Conservation (phyloP, 2,888 invertebrate species). For the Drosophila lacicola region DNA sequence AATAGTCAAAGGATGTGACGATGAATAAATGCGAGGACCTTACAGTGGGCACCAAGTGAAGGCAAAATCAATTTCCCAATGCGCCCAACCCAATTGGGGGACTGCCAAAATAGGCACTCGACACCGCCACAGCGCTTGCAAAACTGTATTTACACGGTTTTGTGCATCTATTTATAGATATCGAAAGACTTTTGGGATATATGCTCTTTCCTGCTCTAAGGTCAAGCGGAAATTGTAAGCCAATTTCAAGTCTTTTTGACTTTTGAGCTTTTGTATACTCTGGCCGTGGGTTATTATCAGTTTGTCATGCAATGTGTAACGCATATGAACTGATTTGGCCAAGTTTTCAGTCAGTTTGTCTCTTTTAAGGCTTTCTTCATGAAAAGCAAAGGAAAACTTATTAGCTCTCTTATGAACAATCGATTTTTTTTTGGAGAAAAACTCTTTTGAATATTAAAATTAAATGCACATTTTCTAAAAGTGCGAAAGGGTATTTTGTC, state of each 20-base stretch:
- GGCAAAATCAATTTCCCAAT: conserved; percentile 46
- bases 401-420: no score
- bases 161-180: conserved; percentile 40
- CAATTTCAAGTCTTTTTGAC: conserved; percentile 28
- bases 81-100: no score
- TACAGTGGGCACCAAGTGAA: conserved; percentile 8
- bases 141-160: conserved; percentile 4
- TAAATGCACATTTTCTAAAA: no score
- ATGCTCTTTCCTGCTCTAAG: conserved; percentile 32
- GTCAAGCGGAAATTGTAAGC: conserved; percentile 50
- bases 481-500: neutral
- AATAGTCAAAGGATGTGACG: conserved; percentile 15
- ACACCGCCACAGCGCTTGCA: neutral
- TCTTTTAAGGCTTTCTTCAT: no score
- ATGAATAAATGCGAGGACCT: conserved; percentile 5
- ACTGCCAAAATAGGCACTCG: neutral
- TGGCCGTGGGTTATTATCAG: neutral
- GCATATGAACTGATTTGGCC: neutral
- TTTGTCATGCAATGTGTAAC: neutral
- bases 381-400: no score
- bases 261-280: conserved; percentile 1
- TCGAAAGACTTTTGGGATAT: conserved; percentile 4
- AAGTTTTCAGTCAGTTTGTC: no score
- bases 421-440: no score
- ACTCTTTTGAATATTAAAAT: no score